phyloP scores from a whole-genome alignment of 2,888 invertebrate genomes.

The Acleris emargana region DNA sequence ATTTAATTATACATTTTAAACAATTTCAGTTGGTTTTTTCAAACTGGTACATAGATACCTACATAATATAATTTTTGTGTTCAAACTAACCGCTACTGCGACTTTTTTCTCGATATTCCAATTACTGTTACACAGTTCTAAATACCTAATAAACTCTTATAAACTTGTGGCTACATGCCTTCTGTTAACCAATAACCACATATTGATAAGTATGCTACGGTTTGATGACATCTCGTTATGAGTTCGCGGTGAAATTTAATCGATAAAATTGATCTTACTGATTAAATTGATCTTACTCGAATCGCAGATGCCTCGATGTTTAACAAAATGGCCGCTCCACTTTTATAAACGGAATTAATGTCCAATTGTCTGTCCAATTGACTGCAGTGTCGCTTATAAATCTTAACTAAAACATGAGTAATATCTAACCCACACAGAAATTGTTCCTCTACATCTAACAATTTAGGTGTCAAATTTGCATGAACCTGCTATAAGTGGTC shows the following conservation, averaged over 20 bases:
- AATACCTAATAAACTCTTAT: too few species aligned
- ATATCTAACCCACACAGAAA: conserved; percentile 30
- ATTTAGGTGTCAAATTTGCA: conserved; percentile 54
- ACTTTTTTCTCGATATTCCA: not conserved
- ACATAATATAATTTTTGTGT: not conserved
- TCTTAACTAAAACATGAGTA: conserved; percentile 69
- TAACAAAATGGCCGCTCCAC: conserved; percentile 63
- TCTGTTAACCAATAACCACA: not conserved
- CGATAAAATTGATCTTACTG: conserved; percentile 34
- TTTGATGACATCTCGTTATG: conserved; percentile 4
- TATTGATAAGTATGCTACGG: not conserved
- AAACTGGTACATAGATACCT: not conserved
- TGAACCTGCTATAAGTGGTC: conserved; percentile 19
- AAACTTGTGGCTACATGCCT: not conserved
- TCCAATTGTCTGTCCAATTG: conserved; percentile 67
- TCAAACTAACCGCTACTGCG: conserved; percentile 9
- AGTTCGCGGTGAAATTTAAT: conserved; percentile 26
- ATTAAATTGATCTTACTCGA: conserved; percentile 30
- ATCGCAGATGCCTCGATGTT: conserved; percentile 54
- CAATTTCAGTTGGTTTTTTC: conserved; percentile 4
- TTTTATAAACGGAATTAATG: conserved; percentile 77
- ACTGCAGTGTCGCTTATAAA: conserved; percentile 64
- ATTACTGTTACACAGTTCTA: not conserved
- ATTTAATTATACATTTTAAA: not conserved
- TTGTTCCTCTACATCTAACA: conserved; percentile 52